A percentile compares a stretch with the other conserved stretches of the same genome.
Conservation (phyloP, 2,888 invertebrate species). For the Thereva unica region DNA sequence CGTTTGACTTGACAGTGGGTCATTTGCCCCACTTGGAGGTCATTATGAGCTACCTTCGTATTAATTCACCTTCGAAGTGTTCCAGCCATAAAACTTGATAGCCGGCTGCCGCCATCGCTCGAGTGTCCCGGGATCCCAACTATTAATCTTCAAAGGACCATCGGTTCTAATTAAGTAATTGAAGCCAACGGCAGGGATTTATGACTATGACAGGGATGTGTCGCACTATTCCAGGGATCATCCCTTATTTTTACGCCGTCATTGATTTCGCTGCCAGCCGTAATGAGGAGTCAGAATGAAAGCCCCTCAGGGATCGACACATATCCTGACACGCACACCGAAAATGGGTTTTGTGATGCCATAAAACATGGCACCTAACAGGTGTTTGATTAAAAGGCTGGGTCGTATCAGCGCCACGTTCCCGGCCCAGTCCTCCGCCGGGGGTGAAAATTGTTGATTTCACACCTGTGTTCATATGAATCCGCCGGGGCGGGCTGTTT, state of each 20-base stretch:
- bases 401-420: conserved; percentile 29
- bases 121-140: conserved; percentile 45
- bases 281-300: conserved; percentile 12
- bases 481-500: conserved; percentile 1
- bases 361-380: conserved; percentile 42
- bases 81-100: conserved; percentile 32
- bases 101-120: conserved; percentile 42
- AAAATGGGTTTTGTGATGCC: conserved; percentile 40
- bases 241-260: conserved; percentile 27
- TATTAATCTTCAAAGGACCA: conserved; percentile 48
- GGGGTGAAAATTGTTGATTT: conserved; percentile 39
- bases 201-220: conserved; percentile 40
- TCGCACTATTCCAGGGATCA: conserved; percentile 19
- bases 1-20: conserved; percentile 30
- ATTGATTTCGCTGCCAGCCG: conserved; percentile 6
- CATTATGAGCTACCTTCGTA: conserved; percentile 33
- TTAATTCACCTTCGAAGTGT: conserved; percentile 33
- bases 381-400: conserved; percentile 42
- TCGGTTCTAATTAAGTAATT: conserved; percentile 54
- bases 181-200: conserved; percentile 52
- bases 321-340: conserved; percentile 38
- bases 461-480: conserved; percentile 16
- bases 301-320: conserved; percentile 36
- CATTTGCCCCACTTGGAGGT: conserved; percentile 27
- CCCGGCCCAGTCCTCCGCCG: conserved; percentile 12